Evolutionary conservation across 1,140 invertebrate genomes (phyloP), one percentile per base, ranked within the genome.

Genomic region (Cardiocondyla obscurior): DNA sequence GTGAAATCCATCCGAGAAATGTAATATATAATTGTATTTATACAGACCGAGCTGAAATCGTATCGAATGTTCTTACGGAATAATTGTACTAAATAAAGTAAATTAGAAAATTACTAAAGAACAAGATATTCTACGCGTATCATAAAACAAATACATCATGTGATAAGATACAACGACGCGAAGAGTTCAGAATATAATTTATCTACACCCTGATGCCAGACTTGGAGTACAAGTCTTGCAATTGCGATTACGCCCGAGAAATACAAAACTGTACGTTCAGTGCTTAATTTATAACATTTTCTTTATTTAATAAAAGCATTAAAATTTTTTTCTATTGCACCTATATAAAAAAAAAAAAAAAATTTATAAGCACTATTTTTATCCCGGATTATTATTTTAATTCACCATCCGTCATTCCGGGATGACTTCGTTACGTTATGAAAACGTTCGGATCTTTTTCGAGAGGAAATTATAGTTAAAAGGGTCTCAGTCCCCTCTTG

Each of bases 401-500:
- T n/a, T 3, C 22, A 22, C 3, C 2, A 14, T 0, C 8, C 2
- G 1, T 67, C 28, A 16, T 51, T 39, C 16, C 28, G 25, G 36
- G 22, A 79, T 81, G 36, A 69, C 19, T 70, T 46, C 36, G 51
- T 81, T 81, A 69, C 49, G 51, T 81, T 64, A 55, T 19, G 22
- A 58, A 28, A 49, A 69, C n/a, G 39, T 28, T 46, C n/a, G n/a
- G 69, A 70, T 81, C 76, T 28, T 49, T 70, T 53, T 42, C 25
- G 33, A 69, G 76, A 81, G 64, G 76, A 81, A 81, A 81, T 81
- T 70, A 81, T 81, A 33, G 49, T 81, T 81, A 16, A 12, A 70
- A 57, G 62, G 33, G 33, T 33, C 46, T 7, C 76, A 51, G 64
- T 46, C 22, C 76, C 65, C 64, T 5, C 62, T 81, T 65, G 76